phyloP scores from a whole-genome alignment of 2,888 invertebrate genomes.

The Trichopria drosophilae region DNA sequence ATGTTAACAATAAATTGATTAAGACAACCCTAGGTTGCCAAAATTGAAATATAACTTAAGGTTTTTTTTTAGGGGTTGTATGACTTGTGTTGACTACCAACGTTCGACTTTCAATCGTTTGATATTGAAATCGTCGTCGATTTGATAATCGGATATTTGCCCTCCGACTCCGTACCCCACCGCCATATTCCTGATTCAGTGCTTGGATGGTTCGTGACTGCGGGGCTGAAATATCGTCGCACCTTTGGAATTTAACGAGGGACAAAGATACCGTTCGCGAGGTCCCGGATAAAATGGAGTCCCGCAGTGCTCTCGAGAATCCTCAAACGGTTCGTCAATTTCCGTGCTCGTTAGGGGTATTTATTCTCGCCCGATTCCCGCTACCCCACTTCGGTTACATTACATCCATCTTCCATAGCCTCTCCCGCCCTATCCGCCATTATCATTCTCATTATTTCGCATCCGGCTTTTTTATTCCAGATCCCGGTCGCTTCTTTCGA shows the following conservation, averaged over 20 bases:
- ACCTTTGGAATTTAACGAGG: constrained; percentile 44
- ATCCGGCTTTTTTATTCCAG: not conserved
- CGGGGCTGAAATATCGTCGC: constrained; percentile 36
- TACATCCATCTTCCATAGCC: too few species aligned
- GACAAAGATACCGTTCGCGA: constrained; percentile 43
- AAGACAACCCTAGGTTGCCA: too few species aligned
- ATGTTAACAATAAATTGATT: too few species aligned
- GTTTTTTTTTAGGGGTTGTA: too few species aligned
- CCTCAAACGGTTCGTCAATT: constrained; percentile 45
- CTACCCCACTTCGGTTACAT: constrained; percentile 29
- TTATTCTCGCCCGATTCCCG: constrained; percentile 42
- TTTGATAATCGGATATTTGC: constrained; percentile 22
- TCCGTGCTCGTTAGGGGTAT: constrained; percentile 50
- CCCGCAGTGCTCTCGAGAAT: constrained; percentile 40
- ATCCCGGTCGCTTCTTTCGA: not conserved
- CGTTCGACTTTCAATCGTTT: too few species aligned
- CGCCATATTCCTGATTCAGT: constrained; percentile 3
- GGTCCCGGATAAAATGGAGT: too few species aligned
- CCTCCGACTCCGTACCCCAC: not conserved
- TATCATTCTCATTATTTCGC: too few species aligned
- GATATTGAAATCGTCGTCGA: constrained; percentile 31
- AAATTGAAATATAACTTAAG: too few species aligned
- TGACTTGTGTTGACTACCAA: too few species aligned
- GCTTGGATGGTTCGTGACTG: too few species aligned
- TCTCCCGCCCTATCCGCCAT: constrained; percentile 10